Evolutionary conservation across 2,797 vertebrate genomes (phyloP).

Genomic region (Dendrocincla fuliginosa): DNA sequence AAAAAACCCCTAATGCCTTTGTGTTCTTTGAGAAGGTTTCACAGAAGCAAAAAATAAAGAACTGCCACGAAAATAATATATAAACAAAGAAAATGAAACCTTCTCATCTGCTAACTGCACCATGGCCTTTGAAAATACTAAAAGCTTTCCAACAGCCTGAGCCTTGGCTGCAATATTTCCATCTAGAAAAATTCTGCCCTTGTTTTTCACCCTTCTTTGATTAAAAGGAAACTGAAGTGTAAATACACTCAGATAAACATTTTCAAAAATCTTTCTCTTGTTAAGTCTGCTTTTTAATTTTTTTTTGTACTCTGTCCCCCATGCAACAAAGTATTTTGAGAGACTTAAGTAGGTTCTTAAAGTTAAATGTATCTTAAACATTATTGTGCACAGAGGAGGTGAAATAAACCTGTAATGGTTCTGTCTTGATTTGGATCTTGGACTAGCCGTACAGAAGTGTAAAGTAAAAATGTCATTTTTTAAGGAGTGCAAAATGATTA

Average conservation of each 20-base stretch:
- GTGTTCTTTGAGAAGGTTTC: background rate
- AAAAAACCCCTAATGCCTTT: background rate
- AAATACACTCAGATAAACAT: background rate
- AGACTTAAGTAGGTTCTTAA: background rate
- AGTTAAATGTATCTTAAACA: background rate
- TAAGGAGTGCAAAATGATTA: background rate
- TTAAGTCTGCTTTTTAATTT: background rate
- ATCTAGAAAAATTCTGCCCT: background rate
- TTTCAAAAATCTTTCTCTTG: background rate
- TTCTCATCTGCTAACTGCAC: background rate
- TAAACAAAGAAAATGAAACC: background rate
- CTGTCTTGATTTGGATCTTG: background rate
- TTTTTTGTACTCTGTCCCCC: background rate
- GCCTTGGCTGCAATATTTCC: background rate
- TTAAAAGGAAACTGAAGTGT: background rate
- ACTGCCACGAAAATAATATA: background rate
- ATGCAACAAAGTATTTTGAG: background rate
- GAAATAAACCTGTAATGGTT: background rate
- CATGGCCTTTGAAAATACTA: background rate
- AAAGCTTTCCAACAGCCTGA: background rate
- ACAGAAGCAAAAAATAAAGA: background rate
- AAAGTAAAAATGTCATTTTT: slow-evolving; percentile 2
- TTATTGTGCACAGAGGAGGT: background rate
- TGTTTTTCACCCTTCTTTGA: background rate
- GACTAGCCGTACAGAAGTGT: background rate